Conservation (phyloP, 2,113 vertebrate genomes). For the Ammodytes marinus region DNA sequence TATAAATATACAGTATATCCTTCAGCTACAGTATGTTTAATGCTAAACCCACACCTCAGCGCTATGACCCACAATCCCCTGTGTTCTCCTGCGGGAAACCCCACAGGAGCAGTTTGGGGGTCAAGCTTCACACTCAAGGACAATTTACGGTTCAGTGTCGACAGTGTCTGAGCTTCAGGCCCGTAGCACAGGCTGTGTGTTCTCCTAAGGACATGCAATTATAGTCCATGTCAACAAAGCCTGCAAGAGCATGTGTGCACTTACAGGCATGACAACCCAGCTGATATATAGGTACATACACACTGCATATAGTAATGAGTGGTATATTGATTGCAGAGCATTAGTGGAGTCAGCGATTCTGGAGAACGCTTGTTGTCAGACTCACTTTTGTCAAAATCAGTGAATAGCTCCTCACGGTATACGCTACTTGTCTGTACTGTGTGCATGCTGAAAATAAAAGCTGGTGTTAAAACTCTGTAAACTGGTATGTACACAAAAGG, state of each 20-base stretch:
- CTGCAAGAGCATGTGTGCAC: not conserved
- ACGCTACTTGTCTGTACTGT: too few species aligned
- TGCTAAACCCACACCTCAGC: not conserved
- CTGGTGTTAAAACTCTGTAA: too few species aligned
- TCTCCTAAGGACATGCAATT: slow-evolving; percentile 33
- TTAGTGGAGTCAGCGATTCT: not conserved
- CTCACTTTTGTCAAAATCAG: too few species aligned
- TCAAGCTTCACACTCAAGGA: slow-evolving; percentile 59
- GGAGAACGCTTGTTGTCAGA: too few species aligned
- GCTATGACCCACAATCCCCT: slow-evolving; percentile 10
- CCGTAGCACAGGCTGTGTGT: not conserved
- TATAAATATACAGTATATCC: not conserved
- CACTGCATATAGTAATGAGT: not conserved
- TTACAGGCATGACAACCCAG: not conserved
- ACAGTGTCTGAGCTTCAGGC: slow-evolving; percentile 48
- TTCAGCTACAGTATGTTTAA: not conserved
- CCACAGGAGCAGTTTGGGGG: slow-evolving; percentile 32
- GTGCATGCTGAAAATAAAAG: too few species aligned
- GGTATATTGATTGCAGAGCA: not conserved
- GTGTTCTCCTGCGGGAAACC: slow-evolving; percentile 23
- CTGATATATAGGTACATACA: not conserved
- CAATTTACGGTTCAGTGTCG: slow-evolving; percentile 52
- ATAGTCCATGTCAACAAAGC: slow-evolving; percentile 27
- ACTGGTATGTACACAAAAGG: too few species aligned
- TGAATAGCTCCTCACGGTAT: too few species aligned